Evolutionary conservation across 2,888 invertebrate genomes (phyloP), one percentile per base, ranked within the genome.

Genomic region (Aporophyla lueneburgensis): DNA sequence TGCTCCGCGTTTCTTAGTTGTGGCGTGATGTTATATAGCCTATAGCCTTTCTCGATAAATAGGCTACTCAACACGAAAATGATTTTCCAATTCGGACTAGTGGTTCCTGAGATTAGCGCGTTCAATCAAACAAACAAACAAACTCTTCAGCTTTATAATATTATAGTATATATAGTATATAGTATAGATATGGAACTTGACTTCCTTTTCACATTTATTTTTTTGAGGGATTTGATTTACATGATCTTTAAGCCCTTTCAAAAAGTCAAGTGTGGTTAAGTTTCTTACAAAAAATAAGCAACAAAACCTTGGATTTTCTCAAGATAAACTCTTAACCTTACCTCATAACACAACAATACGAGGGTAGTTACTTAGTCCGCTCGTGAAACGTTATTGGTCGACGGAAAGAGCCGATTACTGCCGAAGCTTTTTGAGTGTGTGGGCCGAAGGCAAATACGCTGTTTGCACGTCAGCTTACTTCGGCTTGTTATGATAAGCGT

Each of bases 391-490:
- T 77, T 82, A 86, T 77, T 81, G 81, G 81, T 61, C 73, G 71
- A 68, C 72, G 75, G 74, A 84, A 83, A 83, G 78, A 84, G 87
- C 85, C 89, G 90, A 90, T 90, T 89, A 89, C 70, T 58, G 63
- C 33, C 77, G 81, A 78, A 78, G 53, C 83, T 83, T 86, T 87
- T 83, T 78, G 82, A 80, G 80, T 78, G 80, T 78, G 76, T 58
- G 67, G 75, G 70, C 65, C 80, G 86, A 89, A 89, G 80, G 86
- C 86, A 87, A 89, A 89, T 89, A 86, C 80, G 73, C 67, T 86
- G 89, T 90, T 89, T 84, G 86, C 86, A 77, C 85, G 85, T 86
- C 80, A 80, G 88, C 70, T 86, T 86, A 86, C 74, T 51, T 27
- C 19, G 33, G 54, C 71, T 74, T 71, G 40, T 58, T 76, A 53